phyloP scores from a whole-genome alignment of 2,113 vertebrate species.

The Rhinolophus ferrumequinum region DNA sequence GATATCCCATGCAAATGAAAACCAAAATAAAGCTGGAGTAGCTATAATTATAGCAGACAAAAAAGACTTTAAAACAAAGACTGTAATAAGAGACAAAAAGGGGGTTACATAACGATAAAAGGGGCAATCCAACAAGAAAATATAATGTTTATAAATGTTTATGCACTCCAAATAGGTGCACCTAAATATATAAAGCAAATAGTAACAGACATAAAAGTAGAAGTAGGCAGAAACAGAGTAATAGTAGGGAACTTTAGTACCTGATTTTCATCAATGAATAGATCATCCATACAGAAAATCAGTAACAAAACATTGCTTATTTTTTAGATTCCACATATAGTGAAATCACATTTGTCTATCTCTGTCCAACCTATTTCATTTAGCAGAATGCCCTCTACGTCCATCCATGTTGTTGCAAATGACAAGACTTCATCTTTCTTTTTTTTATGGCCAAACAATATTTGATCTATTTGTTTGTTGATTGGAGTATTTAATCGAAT shows the following conservation, averaged over 20 bases:
- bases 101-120: not conserved
- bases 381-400: too few relatives aligned
- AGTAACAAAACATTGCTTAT: not conserved
- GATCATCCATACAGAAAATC: not conserved
- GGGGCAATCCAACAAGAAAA: not conserved
- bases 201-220: not conserved
- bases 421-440: too few relatives aligned
- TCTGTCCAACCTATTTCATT: too few relatives aligned
- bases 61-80: not conserved
- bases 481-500: too few relatives aligned
- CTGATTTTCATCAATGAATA: not conserved
- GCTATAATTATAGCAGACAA: not conserved
- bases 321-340: too few relatives aligned
- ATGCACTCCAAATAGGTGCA: not conserved
- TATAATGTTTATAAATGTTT: not conserved
- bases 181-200: not conserved
- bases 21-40: not conserved
- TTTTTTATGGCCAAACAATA: too few relatives aligned
- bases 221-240: not conserved
- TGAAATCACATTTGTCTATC: too few relatives aligned
- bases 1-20: not conserved
- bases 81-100: not conserved
- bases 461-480: too few relatives aligned
- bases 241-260: not conserved
- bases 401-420: too few relatives aligned